phyloP scores from a whole-genome alignment of 2,888 invertebrate genomes.

The Agonopterix subpropinquella region DNA sequence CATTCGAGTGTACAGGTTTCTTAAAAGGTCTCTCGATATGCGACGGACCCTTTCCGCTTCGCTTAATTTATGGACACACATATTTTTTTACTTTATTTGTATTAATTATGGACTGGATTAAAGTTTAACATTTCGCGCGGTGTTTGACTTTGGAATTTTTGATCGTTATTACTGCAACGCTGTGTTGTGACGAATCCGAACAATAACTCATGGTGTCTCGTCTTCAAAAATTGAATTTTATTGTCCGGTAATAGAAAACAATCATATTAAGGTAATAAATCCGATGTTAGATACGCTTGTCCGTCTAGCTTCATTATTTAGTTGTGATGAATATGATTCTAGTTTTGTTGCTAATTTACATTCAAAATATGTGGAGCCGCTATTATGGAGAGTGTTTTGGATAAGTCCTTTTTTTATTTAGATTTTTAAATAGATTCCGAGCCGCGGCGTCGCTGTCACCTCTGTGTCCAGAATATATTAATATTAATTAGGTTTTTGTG shows the following conservation, averaged over 20 bases:
- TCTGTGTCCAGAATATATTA: constrained; percentile 56
- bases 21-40: constrained; percentile 71
- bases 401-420: constrained; percentile 35
- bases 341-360: constrained; percentile 47
- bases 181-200: constrained; percentile 33
- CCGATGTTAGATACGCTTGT: constrained; percentile 50
- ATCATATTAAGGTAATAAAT: constrained; percentile 54
- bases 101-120: constrained; percentile 62
- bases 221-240: constrained; percentile 36
- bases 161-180: constrained; percentile 10
- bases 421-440: constrained; percentile 34
- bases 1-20: constrained; percentile 71
- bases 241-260: constrained; percentile 54
- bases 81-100: constrained; percentile 57
- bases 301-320: constrained; percentile 37
- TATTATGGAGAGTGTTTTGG: constrained; percentile 43
- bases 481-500: constrained; percentile 49
- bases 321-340: constrained; percentile 26
- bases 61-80: constrained; percentile 64
- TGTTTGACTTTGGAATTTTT: constrained; percentile 6
- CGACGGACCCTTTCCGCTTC: constrained; percentile 68
- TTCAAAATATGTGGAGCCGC: constrained; percentile 50
- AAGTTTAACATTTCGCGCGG: constrained; percentile 41
- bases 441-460: constrained; percentile 35
- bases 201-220: constrained; percentile 32